Evolutionary conservation across 2,888 invertebrate genomes (phyloP).

Genomic region (Cistogaster globosa): DNA sequence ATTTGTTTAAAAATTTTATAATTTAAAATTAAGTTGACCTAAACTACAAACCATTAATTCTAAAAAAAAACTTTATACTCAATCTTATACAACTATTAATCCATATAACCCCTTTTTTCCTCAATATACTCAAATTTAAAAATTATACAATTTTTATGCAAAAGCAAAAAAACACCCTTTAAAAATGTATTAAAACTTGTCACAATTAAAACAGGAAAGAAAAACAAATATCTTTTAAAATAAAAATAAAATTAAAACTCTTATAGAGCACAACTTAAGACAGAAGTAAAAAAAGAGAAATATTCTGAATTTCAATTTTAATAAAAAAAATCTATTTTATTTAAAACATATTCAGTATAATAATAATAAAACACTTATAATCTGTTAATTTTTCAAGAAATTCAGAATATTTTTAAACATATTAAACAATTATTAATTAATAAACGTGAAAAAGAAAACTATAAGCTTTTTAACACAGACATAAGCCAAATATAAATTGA

Average conservation of each 20-base stretch:
- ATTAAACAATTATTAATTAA: not conserved
- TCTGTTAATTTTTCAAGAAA: constrained; percentile 15
- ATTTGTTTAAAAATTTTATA: constrained; percentile 6
- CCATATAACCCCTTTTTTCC: constrained; percentile 54
- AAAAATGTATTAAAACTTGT: constrained; percentile 63
- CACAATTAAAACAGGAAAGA: constrained; percentile 51
- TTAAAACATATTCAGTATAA: no score
- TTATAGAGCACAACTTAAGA: constrained; percentile 64
- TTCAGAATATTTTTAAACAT: constrained; percentile 13
- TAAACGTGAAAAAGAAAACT: constrained; percentile 20
- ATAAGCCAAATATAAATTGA: constrained; percentile 68
- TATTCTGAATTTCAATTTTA: constrained; percentile 33
- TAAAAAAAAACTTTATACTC: constrained; percentile 51
- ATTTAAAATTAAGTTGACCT: constrained; percentile 26
- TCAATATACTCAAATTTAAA: constrained; percentile 61
- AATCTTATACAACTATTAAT: constrained; percentile 53
- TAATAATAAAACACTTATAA: not conserved
- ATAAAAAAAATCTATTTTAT: not conserved
- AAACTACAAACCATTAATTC: constrained; percentile 38
- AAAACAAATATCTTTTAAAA: constrained; percentile 16
- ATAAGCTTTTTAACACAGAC: constrained; percentile 65
- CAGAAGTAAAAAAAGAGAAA: constrained; percentile 6
- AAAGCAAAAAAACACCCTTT: constrained; percentile 29
- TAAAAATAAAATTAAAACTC: constrained; percentile 49
- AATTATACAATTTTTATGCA: constrained; percentile 23